Conservation (phyloP, 2,888 invertebrate genomes). For the Vesta saturnalis region DNA sequence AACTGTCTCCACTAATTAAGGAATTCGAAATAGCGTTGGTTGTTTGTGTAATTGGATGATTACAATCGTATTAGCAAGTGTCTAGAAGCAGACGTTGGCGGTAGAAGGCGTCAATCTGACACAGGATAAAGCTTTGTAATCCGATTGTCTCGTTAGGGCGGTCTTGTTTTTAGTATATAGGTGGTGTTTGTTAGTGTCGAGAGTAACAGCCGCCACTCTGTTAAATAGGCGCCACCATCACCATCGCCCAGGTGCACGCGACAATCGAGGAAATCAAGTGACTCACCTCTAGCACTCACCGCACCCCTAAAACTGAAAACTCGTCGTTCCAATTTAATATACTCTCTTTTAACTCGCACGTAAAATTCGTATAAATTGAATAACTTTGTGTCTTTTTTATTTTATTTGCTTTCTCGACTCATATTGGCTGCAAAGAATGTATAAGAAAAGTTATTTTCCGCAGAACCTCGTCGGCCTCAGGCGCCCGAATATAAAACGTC, state of each 20-base stretch:
- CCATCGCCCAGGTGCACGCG: constrained; percentile 52
- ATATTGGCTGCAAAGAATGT: constrained; percentile 54
- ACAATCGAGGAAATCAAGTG: constrained; percentile 49
- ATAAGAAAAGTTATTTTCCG: constrained; percentile 60
- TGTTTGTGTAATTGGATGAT: constrained; percentile 54
- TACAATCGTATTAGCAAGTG: constrained; percentile 54
- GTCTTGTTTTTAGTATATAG: constrained; percentile 50
- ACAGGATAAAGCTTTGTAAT: constrained; percentile 59
- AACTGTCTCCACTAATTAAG: constrained; percentile 24
- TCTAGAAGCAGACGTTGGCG: constrained; percentile 47
- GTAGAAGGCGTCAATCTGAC: constrained; percentile 58
- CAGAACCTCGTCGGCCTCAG: constrained; percentile 47
- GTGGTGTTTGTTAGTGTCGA: constrained; percentile 47
- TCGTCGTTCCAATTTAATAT: constrained; percentile 54
- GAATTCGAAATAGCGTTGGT: constrained; percentile 20
- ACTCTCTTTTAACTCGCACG: constrained; percentile 53
- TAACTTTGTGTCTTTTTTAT: constrained; percentile 60
- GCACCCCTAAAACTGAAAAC: constrained; percentile 33
- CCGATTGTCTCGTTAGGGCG: constrained; percentile 61
- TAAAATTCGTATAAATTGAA: constrained; percentile 61
- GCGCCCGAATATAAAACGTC: constrained; percentile 58
- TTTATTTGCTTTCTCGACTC: constrained; percentile 56
- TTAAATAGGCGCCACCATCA: constrained; percentile 55
- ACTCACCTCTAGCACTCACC: constrained; percentile 35
- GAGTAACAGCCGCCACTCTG: constrained; percentile 46